These are phyloP conservation scores for Takifugu rubripes DNA, from an alignment of 2,797 vertebrate species.

Conservation along the genomic window DNA sequence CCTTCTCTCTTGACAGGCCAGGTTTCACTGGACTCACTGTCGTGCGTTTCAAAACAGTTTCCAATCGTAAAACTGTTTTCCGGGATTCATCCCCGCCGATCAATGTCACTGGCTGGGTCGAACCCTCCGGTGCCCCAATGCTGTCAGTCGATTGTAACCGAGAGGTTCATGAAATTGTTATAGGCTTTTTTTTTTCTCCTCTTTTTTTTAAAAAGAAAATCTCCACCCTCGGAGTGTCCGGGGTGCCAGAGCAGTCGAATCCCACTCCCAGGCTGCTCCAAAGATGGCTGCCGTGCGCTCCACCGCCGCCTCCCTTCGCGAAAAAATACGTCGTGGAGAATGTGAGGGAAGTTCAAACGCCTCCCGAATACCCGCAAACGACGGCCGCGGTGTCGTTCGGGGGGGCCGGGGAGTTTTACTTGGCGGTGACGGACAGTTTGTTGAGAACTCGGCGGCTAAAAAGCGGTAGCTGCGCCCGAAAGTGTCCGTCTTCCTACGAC, in stretches of 20 bases:
- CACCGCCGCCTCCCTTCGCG: slow-evolving; percentile 73
- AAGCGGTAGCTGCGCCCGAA: slow-evolving; percentile 30
- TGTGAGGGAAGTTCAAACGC: slow-evolving; percentile 61
- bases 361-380: slow-evolving; percentile 37
- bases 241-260: slow-evolving; percentile 66
- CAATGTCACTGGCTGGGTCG: background rate
- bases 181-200: slow-evolving; percentile 15
- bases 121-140: slow-evolving; percentile 17
- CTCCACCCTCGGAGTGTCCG: slow-evolving; percentile 75
- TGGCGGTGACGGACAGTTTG: slow-evolving; percentile 6
- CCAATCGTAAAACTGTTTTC: slow-evolving; percentile 21
- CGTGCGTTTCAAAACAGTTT: slow-evolving; percentile 57
- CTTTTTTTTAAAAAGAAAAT: slow-evolving; percentile 41
- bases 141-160: slow-evolving; percentile 53
- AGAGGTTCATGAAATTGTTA: slow-evolving; percentile 27
- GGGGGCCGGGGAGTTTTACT: background rate
- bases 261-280: slow-evolving; percentile 71
- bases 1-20: slow-evolving; percentile 72
- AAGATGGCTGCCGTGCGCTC: slow-evolving; percentile 80
- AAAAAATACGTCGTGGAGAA: slow-evolving; percentile 54
- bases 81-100: slow-evolving; percentile 21
- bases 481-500: slow-evolving; percentile 6
- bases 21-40: slow-evolving; percentile 53
- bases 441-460: slow-evolving; percentile 19
- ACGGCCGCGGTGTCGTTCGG: slow-evolving; percentile 20